These are phyloP conservation scores for Nannospalax galili DNA, from an alignment of 2,113 vertebrate genomes.

Conservation along the genomic window DNA sequence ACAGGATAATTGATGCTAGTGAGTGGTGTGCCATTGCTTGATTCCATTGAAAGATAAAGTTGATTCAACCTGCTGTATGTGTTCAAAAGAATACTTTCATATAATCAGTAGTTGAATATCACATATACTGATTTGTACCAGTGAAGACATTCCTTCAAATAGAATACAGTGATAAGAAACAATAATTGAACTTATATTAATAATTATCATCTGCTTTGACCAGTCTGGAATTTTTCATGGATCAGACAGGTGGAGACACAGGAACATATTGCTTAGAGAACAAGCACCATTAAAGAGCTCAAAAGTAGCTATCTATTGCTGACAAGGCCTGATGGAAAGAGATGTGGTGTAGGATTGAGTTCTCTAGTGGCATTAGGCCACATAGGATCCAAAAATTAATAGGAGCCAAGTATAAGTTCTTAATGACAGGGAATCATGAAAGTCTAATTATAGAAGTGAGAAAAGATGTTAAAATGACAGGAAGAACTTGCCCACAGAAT, in stretches of 20 bases:
- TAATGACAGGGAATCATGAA: constrained; percentile 12
- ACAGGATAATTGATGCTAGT: background rate
- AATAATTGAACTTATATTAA: background rate
- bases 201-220: background rate
- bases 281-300: background rate
- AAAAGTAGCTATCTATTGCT: background rate
- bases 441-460: background rate
- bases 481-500: background rate
- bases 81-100: constrained; percentile 24
- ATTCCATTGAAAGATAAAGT: background rate
- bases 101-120: too few species aligned
- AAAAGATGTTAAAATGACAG: background rate
- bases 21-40: background rate
- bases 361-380: background rate
- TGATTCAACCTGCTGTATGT: background rate
- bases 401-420: background rate
- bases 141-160: background rate
- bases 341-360: background rate
- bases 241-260: background rate
- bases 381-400: background rate
- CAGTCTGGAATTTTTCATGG: background rate
- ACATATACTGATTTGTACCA: constrained; percentile 15
- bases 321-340: background rate
- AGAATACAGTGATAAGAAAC: background rate
- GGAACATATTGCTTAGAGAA: background rate